Evolutionary conservation across 2,888 invertebrate species (phyloP), one percentile per base, ranked within the genome.

Genomic region (Pseudeuparius sepicola): DNA sequence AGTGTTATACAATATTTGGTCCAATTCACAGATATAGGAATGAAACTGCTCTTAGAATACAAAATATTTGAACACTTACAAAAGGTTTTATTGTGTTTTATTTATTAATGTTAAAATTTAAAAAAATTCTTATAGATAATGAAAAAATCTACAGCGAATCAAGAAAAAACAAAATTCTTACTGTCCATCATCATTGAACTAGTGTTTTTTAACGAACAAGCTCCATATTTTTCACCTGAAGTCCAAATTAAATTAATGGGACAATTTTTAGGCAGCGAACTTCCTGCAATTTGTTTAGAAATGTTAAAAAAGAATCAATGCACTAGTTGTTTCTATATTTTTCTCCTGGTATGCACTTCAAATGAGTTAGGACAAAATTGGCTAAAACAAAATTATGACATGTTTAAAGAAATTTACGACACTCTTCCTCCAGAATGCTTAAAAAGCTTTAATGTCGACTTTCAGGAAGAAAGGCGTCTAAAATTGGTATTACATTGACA

Each of bases 1-100:
- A 49, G 51, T 18, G 50, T 63, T 14, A 42, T 59, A 10, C 51
- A 51, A 12, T 63, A 59, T 45, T 43, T 56, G 4, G 45, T 57
- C n/a, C 48, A 53, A 16, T 49, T 50, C 37, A 44, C 52, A 3
- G 45, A 52, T 36, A 45, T 50, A 27, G 57, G 57, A 2, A 36
- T 57, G 13, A 51, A 54, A 31, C 42, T 54, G 10, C 44, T 63
- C 13, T 31, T 59, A 15, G 53, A 58, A 24, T 37, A 53, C 2
- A 35, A 53, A 11, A 48, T 57, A 11, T 57, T 60, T 39, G 36
- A 46, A 13, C 44, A 49, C 28, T 36, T 62, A 17, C 45, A 47
- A 23, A 31, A 37, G 31, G 36, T 38, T n/a, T n/a, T n/a, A n/a
- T n/a, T n/a, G n/a, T n/a, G n/a, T n/a, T n/a, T n/a, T n/a, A n/a